Evolutionary conservation across 2,113 vertebrate genomes (phyloP).

Genomic region (Pogona vitticeps): DNA sequence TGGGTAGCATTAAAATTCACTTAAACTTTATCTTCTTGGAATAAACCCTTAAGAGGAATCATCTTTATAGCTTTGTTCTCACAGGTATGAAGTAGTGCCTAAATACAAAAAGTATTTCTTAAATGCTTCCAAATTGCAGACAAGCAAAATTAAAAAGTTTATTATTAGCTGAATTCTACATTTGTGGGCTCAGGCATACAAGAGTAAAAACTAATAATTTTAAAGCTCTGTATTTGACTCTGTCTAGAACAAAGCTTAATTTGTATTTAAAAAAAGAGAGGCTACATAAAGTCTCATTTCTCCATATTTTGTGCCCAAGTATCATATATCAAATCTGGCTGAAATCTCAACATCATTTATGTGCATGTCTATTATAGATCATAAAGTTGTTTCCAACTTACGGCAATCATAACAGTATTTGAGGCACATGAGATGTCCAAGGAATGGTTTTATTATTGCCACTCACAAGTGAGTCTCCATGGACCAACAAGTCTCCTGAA

Average conservation of each 20-base stretch:
- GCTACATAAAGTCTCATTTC: background rate
- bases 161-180: slow-evolving; percentile 1
- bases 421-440: too few species aligned
- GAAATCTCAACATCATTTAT: background rate
- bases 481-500: too few species aligned
- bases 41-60: slow-evolving; percentile 43
- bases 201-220: background rate
- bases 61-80: slow-evolving; percentile 42
- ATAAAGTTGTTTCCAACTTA: too few species aligned
- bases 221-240: background rate
- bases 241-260: background rate
- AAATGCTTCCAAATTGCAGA: background rate
- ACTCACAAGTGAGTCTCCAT: too few species aligned
- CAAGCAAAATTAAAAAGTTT: slow-evolving; percentile 26
- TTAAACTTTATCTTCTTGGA: slow-evolving; percentile 52
- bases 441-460: too few species aligned
- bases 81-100: slow-evolving; percentile 6
- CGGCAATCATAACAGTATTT: too few species aligned
- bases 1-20: slow-evolving; percentile 34
- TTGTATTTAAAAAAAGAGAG: background rate
- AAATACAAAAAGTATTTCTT: slow-evolving; percentile 25
- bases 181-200: background rate
- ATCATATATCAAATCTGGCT: background rate
- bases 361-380: too few species aligned
- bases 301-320: background rate